A percentile compares a stretch with the other conserved stretches of the same genome.
These are phyloP conservation scores for Ophonus ardosiacus DNA, from an alignment of 2,888 invertebrate genomes.

Conservation along the genomic window DNA sequence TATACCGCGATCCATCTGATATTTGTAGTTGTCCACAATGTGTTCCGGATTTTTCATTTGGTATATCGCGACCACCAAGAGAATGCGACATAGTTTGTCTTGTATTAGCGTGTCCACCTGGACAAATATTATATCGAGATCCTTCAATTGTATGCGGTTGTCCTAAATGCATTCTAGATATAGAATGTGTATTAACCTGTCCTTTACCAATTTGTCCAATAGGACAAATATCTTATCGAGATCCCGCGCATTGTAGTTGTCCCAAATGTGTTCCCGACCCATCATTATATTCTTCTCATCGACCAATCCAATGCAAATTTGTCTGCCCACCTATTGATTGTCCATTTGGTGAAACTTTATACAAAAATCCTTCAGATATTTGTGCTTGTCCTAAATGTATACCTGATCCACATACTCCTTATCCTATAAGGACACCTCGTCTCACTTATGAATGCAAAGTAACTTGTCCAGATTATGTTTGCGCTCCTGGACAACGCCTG, in stretches of 20 bases:
- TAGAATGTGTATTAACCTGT: not conserved
- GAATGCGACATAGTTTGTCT: not conserved
- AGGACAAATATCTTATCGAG: not conserved
- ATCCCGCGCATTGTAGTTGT: not conserved
- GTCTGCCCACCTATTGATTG: not conserved
- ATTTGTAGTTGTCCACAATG: not conserved
- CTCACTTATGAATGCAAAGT: not conserved
- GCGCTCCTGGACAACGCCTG: not conserved
- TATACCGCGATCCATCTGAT: not conserved
- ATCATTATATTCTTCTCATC: not conserved
- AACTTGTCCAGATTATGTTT: not conserved
- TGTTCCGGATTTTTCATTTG: not conserved
- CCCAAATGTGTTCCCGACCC: not conserved
- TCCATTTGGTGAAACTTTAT: not conserved
- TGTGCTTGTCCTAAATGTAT: not conserved
- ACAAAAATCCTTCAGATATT: not conserved
- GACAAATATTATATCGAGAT: not conserved
- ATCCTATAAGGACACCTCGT: not conserved
- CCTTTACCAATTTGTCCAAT: not conserved
- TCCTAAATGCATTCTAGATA: not conserved
- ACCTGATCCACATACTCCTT: not conserved
- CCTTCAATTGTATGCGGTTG: not conserved
- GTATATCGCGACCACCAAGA: not conserved
- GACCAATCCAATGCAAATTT: not conserved
- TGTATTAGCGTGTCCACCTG: not conserved